These are phyloP conservation scores for Mesembrinibis cayennensis DNA, from an alignment of 2,113 vertebrate genomes.

Conservation along the genomic window DNA sequence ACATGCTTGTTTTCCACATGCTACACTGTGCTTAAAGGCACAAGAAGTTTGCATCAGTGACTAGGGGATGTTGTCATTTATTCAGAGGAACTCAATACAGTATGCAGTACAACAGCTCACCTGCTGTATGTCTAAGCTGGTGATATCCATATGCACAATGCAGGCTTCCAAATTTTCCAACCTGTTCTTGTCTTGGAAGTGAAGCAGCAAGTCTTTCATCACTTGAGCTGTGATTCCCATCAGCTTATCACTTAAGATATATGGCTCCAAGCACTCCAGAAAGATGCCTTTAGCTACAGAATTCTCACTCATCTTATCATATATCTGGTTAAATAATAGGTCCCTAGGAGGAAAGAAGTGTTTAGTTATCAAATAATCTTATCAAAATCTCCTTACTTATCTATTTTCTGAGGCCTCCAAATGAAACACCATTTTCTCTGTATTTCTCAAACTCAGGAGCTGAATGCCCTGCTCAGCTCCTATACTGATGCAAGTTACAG, in stretches of 20 bases:
- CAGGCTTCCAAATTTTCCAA: conserved; percentile 95
- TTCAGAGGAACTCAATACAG: neutral
- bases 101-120: conserved; percentile 59
- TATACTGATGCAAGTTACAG: neutral
- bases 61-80: neutral
- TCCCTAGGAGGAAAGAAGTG: conserved; percentile 75
- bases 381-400: neutral
- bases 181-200: conserved; percentile 91
- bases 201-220: conserved; percentile 93
- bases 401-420: neutral
- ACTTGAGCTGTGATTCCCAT: conserved; percentile 89
- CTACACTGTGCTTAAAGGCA: neutral
- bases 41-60: neutral
- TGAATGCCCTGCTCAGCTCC: neutral
- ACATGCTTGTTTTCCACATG: neutral
- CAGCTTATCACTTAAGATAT: conserved; percentile 90
- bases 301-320: conserved; percentile 89
- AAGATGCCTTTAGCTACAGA: conserved; percentile 92
- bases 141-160: conserved; percentile 96
- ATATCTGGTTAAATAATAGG: conserved; percentile 92
- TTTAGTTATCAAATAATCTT: neutral
- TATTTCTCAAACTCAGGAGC: neutral
- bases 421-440: neutral
- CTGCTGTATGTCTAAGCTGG: conserved; percentile 96
- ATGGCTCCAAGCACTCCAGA: conserved; percentile 91